Base-by-base conservation (phyloP, 2,797 vertebrate genomes). In the Lagocephalus sceleratus region DNA sequence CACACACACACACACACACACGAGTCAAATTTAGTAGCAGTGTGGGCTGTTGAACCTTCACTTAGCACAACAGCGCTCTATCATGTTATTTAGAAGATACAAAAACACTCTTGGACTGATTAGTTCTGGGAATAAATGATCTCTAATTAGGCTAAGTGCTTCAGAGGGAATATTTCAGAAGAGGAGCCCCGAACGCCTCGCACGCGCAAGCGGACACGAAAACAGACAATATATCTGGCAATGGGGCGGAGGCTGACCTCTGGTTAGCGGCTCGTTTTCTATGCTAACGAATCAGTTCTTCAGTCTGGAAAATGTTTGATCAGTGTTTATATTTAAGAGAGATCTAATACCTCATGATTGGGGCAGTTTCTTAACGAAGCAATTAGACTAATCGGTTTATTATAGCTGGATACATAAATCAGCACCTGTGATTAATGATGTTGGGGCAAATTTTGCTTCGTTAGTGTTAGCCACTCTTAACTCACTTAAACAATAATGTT, bases 71-170 rank as follows among this genome's bases (percentile, higher is more conserved):
- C 71, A 70, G 51, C 56, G 26, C 54, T 57, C 66, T 69, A 75
- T 79, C 72, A 48, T 83, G 76, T 87, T 86, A 79, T 86, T 83
- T 63, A 76, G 75, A 81, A 72, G 79, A 87, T 68, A 82, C 76
- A 79, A 77, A 82, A 87, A 89, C 87, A 90, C 85, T 91, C 83
- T 91, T 82, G 81, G 64, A 77, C 79, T 90, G 88, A 91, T 90
- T 91, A 88, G 84, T 86, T 85, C 67, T 66, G 71, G 78, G 81
- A 87, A 84, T 88, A 88, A 88, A 91, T 85, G 79, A 87, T 87
- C 72, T 72, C 68, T 90, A 88, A 89, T 89, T 85, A 90, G 81
- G 73, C 63, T 84, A 86, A 91, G 86, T 87, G 87, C 81, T 81
- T 85, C 84, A 72, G 76, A 82, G 85, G 81, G 86, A 89, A 88